Conservation (phyloP, 2,797 vertebrate species). For the Salarias fasciatus region DNA sequence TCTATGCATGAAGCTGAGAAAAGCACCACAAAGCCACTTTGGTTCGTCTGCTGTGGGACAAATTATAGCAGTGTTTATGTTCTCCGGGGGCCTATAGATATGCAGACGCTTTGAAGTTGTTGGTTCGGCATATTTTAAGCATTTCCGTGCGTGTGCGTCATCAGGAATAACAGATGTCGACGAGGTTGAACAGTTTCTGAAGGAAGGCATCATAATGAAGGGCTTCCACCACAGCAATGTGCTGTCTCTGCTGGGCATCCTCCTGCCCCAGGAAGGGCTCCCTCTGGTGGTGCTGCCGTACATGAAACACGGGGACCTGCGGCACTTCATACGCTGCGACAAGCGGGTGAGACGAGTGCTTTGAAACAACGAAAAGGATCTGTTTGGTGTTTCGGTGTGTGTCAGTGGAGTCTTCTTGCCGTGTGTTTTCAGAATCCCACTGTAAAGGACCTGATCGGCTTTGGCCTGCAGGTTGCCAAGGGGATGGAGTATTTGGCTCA, state of each 20-base stretch:
- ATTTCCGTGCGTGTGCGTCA: conserved; percentile 19
- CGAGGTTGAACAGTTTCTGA: conserved; percentile 96
- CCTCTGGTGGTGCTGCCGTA: conserved; percentile 94
- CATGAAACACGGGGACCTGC: conserved; percentile 96
- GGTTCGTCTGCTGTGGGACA: neutral
- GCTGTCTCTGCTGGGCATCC: conserved; percentile 92
- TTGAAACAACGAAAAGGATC: conserved; percentile 15
- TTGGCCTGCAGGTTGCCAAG: conserved; percentile 94
- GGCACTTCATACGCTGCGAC: conserved; percentile 92
- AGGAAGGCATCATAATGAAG: conserved; percentile 97
- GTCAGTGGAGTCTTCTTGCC: conserved; percentile 6
- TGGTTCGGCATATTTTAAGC: too few relatives aligned
- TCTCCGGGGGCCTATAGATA: too few relatives aligned
- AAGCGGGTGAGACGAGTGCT: conserved; percentile 82
- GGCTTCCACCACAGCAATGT: conserved; percentile 93
- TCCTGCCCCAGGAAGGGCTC: conserved; percentile 89
- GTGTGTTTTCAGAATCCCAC: conserved; percentile 88
- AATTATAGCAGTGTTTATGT: too few relatives aligned
- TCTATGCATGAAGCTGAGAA: neutral
- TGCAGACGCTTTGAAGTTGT: too few relatives aligned
- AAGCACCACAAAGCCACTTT: neutral
- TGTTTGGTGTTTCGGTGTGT: neutral
- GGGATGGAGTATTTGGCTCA: conserved; percentile 98
- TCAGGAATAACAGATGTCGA: conserved; percentile 96
- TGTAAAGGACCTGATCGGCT: conserved; percentile 95